A percentile compares a stretch with the other conserved stretches of the same genome.
Evolutionary conservation across 2,797 vertebrate species (phyloP).

Genomic region (Bucorvus abyssinicus): DNA sequence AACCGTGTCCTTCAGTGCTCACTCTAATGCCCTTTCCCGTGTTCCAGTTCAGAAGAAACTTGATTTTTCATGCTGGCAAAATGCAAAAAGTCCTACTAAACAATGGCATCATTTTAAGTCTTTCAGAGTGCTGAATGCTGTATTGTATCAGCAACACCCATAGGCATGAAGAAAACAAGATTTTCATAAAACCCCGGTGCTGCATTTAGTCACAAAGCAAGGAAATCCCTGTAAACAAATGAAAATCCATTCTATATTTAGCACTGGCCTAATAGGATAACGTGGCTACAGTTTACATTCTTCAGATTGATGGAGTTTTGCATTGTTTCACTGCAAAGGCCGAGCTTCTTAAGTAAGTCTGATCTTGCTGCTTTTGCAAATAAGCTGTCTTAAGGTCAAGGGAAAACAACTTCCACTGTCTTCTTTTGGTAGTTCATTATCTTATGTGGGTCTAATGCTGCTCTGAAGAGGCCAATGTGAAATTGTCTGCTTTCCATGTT

Average conservation of each 20-base stretch:
- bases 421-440: background rate
- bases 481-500: background rate
- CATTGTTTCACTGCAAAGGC: background rate
- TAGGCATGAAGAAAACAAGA: background rate
- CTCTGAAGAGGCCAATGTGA: background rate
- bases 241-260: constrained; percentile 56
- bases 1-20: background rate
- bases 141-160: background rate
- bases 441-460: background rate
- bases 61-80: background rate
- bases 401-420: background rate
- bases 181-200: background rate
- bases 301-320: background rate
- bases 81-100: background rate
- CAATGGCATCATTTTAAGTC: background rate
- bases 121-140: background rate
- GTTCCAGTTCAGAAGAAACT: background rate
- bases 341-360: background rate
- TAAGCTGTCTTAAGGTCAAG: background rate
- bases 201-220: constrained; percentile 22
- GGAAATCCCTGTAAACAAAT: constrained; percentile 14
- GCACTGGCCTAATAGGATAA: constrained; percentile 38
- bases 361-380: background rate
- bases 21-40: background rate
- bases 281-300: background rate